These are phyloP conservation scores for Diachasmimorpha longicaudata DNA, from an alignment of 1,140 invertebrate species.

Conservation along the genomic window DNA sequence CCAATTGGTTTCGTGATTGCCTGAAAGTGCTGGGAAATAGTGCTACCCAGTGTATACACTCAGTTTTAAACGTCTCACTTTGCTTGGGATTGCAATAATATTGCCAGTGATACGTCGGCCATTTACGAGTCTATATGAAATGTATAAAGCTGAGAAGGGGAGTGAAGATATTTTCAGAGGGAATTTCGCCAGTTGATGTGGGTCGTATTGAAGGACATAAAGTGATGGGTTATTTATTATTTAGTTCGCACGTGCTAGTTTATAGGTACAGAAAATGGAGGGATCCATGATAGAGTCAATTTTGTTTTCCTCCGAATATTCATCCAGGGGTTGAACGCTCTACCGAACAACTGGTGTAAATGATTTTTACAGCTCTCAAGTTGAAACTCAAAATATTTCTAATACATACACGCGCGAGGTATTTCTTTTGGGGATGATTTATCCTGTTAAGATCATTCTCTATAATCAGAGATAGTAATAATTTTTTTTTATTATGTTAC, in stretches of 20 bases:
- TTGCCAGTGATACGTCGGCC: slow-evolving; percentile 27
- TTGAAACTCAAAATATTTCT: too few species aligned
- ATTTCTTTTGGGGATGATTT: too few species aligned
- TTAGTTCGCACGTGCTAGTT: not conserved
- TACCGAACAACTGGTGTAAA: too few species aligned
- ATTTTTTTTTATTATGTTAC: not conserved
- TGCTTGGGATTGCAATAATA: slow-evolving; percentile 22
- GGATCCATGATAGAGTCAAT: too few species aligned
- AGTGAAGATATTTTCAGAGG: not conserved
- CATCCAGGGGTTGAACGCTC: too few species aligned
- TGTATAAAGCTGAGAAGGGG: not conserved
- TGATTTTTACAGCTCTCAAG: too few species aligned
- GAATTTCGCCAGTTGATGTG: not conserved
- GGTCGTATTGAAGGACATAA: not conserved
- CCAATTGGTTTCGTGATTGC: slow-evolving; percentile 54
- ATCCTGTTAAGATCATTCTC: too few species aligned
- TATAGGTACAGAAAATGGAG: too few species aligned
- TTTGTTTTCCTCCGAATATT: too few species aligned
- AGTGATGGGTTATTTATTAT: not conserved
- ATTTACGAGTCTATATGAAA: not conserved
- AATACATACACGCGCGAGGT: too few species aligned
- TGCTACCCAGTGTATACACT: not conserved
- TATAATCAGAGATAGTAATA: too few species aligned
- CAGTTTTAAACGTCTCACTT: slow-evolving; percentile 1
- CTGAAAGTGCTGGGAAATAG: slow-evolving; percentile 38